Conservation (phyloP, 2,797 vertebrate genomes). For the Etheostoma perlongum region DNA sequence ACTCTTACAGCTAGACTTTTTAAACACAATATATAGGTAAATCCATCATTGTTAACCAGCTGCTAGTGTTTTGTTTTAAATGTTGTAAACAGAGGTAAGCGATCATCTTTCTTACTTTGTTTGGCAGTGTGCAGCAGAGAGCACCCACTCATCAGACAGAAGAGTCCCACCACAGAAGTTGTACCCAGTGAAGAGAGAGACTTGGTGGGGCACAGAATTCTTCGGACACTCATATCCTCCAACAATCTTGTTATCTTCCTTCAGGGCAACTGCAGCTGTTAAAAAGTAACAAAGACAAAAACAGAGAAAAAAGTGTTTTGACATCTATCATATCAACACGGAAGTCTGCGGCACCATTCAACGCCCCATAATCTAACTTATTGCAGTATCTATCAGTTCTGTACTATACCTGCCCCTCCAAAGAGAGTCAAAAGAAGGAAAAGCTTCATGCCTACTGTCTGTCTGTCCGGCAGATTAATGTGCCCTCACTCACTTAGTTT, state of each 20-base stretch:
- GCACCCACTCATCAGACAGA: conserved; percentile 84
- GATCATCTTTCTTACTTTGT: conserved; percentile 71
- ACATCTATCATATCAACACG: neutral
- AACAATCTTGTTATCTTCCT: conserved; percentile 84
- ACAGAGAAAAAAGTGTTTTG: neutral
- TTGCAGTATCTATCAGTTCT: neutral
- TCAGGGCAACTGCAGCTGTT: conserved; percentile 64
- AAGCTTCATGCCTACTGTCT: conserved; percentile 59
- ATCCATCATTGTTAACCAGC: neutral
- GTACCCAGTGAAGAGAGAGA: conserved; percentile 85
- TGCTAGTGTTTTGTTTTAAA: neutral
- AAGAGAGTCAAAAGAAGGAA: conserved; percentile 65
- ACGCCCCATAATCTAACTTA: neutral
- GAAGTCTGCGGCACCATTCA: neutral
- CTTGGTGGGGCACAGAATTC: conserved; percentile 85
- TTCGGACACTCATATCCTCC: conserved; percentile 85
- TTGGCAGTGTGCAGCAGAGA: conserved; percentile 88
- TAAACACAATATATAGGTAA: neutral
- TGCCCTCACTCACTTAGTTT: conserved; percentile 4
- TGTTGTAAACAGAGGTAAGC: neutral
- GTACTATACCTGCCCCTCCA: conserved; percentile 67
- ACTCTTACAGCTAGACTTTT: neutral
- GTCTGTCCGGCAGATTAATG: conserved; percentile 25
- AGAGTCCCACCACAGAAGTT: conserved; percentile 87
- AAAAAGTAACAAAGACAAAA: neutral